phyloP scores from a whole-genome alignment of 2,797 vertebrate species.

The Spinibarbus caldwelli region DNA sequence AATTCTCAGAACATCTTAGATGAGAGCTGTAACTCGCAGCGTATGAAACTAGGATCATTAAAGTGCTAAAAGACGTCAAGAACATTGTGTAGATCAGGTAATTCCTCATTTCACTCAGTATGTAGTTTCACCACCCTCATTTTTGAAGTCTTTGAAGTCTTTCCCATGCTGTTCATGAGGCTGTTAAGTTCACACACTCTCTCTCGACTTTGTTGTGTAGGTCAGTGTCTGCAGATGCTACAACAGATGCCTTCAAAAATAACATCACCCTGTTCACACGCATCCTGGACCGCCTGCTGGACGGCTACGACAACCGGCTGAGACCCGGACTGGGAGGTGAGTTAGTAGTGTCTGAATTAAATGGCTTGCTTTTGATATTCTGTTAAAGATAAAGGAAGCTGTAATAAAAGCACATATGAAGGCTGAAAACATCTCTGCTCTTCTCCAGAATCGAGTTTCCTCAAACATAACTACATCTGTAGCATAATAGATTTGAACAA shows the following conservation, averaged over 20 bases:
- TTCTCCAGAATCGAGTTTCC: background rate
- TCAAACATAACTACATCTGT: background rate
- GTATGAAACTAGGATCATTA: background rate
- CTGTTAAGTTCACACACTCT: background rate
- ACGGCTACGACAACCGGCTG: slow-evolving; percentile 98
- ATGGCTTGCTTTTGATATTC: background rate
- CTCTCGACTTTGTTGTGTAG: slow-evolving; percentile 33
- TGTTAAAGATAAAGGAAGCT: background rate
- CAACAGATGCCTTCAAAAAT: slow-evolving; percentile 90
- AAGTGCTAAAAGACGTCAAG: background rate
- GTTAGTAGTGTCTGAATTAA: slow-evolving; percentile 39
- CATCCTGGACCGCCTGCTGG: slow-evolving; percentile 97
- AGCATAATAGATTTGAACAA: background rate
- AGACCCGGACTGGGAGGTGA: slow-evolving; percentile 97
- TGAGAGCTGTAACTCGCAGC: background rate
- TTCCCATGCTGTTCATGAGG: background rate
- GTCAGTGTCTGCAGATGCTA: slow-evolving; percentile 56
- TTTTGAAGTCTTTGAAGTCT: background rate
- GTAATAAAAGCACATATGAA: background rate
- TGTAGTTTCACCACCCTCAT: background rate
- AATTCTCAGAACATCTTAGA: background rate
- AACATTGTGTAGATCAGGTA: background rate
- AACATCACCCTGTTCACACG: slow-evolving; percentile 98
- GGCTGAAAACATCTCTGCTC: background rate
- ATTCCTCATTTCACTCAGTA: background rate